Evolutionary conservation across 2,888 invertebrate species (phyloP), one percentile per base, ranked within the genome.

Genomic region (Synergus umbraculus): DNA sequence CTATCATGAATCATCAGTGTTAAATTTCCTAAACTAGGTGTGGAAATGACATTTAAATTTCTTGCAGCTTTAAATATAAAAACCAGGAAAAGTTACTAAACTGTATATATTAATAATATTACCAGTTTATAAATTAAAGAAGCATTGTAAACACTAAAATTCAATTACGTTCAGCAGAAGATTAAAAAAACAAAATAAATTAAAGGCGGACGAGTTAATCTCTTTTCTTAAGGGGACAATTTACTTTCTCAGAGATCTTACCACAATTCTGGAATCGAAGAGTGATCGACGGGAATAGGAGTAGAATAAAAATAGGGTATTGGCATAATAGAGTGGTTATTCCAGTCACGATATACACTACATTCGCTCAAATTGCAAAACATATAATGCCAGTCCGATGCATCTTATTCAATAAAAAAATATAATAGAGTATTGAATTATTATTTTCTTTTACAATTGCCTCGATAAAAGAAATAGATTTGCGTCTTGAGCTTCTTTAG

Each of bases 281-380:
- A 43, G n/a, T 66, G 66, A 37, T 67, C 41, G 69, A 60, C n/a
- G 15, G 15, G 10, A 44, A 67, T 46, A 54, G 29, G 49, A 49
- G 10, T 12, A 37, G 29, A 54, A 73, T 37, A 73, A 73, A 73
- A 73, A 73, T 73, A 9, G 8, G 37, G n/a, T 73, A 41, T 54
- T 10, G 37, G n/a, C 9, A 37, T 54, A 73, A 73, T 73, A 37
- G 54, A 73, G 49, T 73, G 73, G 54, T 73, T 73, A 73, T 49
- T 73, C 73, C 29, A 54, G 54, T 49, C 13, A n/a, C 54, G 54
- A 73, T 54, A 49, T 49, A 54, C 49, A 37, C 37, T 37, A 37
- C 54, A 37, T 73, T 69, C 4, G 10, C 9, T 73, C 10, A 9
- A 9, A 73, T 37, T 37, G 49, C 29, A 29, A 22, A 15, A 69